These are phyloP conservation scores for Caenorhabditis sp. DNA, from an alignment of 2,888 invertebrate species.

Conservation along the genomic window DNA sequence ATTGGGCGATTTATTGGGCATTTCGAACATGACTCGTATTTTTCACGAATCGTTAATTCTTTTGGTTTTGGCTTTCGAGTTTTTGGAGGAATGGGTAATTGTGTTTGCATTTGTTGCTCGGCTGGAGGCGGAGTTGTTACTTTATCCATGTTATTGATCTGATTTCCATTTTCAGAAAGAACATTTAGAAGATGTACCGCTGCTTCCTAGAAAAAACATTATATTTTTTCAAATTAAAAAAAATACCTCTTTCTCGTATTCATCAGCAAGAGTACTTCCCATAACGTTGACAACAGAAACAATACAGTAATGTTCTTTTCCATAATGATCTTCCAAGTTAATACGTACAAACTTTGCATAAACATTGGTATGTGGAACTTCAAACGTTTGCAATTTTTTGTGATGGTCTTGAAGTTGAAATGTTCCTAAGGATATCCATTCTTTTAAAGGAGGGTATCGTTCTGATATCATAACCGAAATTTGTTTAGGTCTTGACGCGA, in stretches of 20 bases:
- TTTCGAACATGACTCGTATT: neutral
- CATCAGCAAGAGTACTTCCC: slow-evolving; percentile 80
- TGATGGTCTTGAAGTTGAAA: slow-evolving; percentile 43
- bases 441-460: slow-evolving; percentile 78
- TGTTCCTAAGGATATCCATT: slow-evolving; percentile 32
- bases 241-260: slow-evolving; percentile 67
- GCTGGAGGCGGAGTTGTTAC: slow-evolving; percentile 23
- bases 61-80: slow-evolving; percentile 10
- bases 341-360: slow-evolving; percentile 85
- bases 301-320: slow-evolving; percentile 96
- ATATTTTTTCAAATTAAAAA: neutral
- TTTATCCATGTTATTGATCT: slow-evolving; percentile 7
- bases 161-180: slow-evolving; percentile 12
- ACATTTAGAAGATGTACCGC: slow-evolving; percentile 24
- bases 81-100: slow-evolving; percentile 26
- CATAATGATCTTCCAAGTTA: slow-evolving; percentile 91
- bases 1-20: neutral
- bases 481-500: slow-evolving; percentile 89
- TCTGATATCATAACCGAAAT: slow-evolving; percentile 79
- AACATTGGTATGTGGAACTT: slow-evolving; percentile 75
- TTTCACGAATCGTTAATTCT: neutral
- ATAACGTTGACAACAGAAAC: slow-evolving; percentile 91
- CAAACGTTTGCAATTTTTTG: slow-evolving; percentile 60
- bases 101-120: slow-evolving; percentile 30
- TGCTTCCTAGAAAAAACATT: slow-evolving; percentile 12